Base-by-base conservation (phyloP, 1,140 invertebrate genomes). In the Drosophila simulans region DNA sequence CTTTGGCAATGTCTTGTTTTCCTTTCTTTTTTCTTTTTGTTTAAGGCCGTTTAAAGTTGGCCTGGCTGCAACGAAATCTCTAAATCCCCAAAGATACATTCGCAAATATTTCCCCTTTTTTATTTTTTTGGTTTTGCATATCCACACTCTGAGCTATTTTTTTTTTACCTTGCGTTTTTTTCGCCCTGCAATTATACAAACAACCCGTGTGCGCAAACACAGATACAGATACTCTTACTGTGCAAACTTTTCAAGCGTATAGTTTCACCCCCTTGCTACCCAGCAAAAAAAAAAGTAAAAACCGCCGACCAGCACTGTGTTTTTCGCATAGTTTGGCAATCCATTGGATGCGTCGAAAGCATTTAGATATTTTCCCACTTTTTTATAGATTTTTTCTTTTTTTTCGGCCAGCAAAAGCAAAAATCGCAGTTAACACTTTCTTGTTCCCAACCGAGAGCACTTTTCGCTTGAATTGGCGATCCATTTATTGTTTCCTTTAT, bases 381-480 rank as follows among this genome's bases (percentile, higher is more conserved):
- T 48, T 11, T 15, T 1, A 10, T 27, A 20, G 17, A 15, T 48
- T 11, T 22, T 4, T 45, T 34, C 48, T 7, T 12, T 4, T 10
- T 17, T n/a, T 31, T 60, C 31, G 53, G 49, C 59, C 42, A 63
- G 58, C 48, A 64, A 69, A 84, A 63, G 58, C 52, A 64, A 77
- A 84, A 71, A 84, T 82, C 62, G 69, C 52, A 45, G 52, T 43
- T 53, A 39, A 56, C 54, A 54, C 31, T 59, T 51, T 60, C 31
- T 65, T 35, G 0, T 46, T 54, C n/a, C 12, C 11, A 11, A 49
- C 15, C 43, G 68, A 34, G 48, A 77, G 72, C 59, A 77, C 58
- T 80, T 85, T 77, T 66, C 69, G 72, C 74, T 78, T 85, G 74
- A 86, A 85, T 85, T 85, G 78, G 68, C 82, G 69, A 86, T 68